These are phyloP conservation scores for Galemys pyrenaicus DNA, from an alignment of 2,113 vertebrate species.

Conservation along the genomic window DNA sequence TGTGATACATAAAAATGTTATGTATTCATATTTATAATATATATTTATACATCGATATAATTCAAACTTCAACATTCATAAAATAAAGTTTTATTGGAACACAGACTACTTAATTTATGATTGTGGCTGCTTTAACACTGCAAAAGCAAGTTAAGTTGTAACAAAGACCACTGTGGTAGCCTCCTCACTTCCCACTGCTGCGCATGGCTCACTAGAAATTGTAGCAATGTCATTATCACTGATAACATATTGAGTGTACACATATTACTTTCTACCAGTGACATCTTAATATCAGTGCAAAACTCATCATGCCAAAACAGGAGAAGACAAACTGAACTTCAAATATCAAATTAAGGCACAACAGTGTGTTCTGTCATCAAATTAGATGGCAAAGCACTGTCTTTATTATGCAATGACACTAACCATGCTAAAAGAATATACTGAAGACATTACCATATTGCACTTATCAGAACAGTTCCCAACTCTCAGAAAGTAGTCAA, in stretches of 20 bases:
- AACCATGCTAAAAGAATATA: not conserved
- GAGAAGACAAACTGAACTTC: not conserved
- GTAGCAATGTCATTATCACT: not conserved
- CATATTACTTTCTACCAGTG: not conserved
- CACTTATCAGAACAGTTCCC: not conserved
- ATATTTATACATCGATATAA: too few species aligned
- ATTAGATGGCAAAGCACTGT: not conserved
- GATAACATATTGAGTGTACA: not conserved
- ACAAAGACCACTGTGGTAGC: not conserved
- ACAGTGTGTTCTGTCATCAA: constrained; percentile 35
- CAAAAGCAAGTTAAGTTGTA: not conserved
- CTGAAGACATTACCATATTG: not conserved
- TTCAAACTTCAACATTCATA: not conserved
- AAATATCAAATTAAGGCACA: not conserved
- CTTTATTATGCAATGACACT: constrained; percentile 2
- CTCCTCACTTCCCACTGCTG: not conserved
- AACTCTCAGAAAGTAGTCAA: not conserved
- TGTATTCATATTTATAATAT: too few species aligned
- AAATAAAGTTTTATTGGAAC: constrained; percentile 9
- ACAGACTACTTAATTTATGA: not conserved
- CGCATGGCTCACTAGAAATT: not conserved
- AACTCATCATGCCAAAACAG: not conserved
- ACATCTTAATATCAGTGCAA: not conserved
- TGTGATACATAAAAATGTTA: not conserved
- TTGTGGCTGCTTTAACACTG: not conserved